A percentile compares a stretch with the other conserved stretches of the same genome.
These are phyloP conservation scores for Neoscelio sp. DNA, from an alignment of 2,888 invertebrate genomes.

Conservation along the genomic window DNA sequence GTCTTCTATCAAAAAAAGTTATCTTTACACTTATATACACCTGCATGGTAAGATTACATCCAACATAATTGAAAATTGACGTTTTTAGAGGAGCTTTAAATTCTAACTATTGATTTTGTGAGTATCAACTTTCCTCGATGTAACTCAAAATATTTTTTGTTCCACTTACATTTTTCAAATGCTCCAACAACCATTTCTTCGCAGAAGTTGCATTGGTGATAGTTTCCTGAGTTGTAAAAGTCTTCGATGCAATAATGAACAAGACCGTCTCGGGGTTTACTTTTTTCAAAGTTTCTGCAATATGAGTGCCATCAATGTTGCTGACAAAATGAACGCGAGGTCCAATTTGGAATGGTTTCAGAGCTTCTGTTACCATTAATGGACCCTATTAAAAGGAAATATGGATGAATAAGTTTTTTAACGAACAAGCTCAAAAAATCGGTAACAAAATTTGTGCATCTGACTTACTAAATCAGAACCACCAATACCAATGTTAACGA, in stretches of 20 bases:
- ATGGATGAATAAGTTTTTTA: not conserved
- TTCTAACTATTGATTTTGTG: too few relatives aligned
- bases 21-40: too few relatives aligned
- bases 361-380: slow-evolving; percentile 99
- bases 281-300: slow-evolving; percentile 96
- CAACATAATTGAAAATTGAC: too few relatives aligned
- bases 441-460: too few relatives aligned
- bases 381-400: slow-evolving; percentile 92
- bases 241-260: slow-evolving; percentile 99
- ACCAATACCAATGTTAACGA: slow-evolving; percentile 99
- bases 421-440: too few relatives aligned
- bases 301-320: slow-evolving; percentile 99
- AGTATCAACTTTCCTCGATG: too few relatives aligned
- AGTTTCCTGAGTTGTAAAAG: slow-evolving; percentile 99
- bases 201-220: slow-evolving; percentile 99
- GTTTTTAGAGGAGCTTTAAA: too few relatives aligned
- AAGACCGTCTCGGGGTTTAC: slow-evolving; percentile 96
- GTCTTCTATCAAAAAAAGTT: too few relatives aligned
- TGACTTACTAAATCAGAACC: slow-evolving; percentile 94
- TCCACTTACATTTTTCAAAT: slow-evolving; percentile 93
- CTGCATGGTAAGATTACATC: too few relatives aligned
- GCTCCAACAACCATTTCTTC: slow-evolving; percentile 96
- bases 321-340: slow-evolving; percentile 98
- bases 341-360: slow-evolving; percentile 95
- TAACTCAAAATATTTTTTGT: slow-evolving; percentile 33